A percentile compares a stretch with the other conserved stretches of the same genome.
Evolutionary conservation across 2,797 vertebrate genomes (phyloP).

Genomic region (Harpagifer antarcticus): DNA sequence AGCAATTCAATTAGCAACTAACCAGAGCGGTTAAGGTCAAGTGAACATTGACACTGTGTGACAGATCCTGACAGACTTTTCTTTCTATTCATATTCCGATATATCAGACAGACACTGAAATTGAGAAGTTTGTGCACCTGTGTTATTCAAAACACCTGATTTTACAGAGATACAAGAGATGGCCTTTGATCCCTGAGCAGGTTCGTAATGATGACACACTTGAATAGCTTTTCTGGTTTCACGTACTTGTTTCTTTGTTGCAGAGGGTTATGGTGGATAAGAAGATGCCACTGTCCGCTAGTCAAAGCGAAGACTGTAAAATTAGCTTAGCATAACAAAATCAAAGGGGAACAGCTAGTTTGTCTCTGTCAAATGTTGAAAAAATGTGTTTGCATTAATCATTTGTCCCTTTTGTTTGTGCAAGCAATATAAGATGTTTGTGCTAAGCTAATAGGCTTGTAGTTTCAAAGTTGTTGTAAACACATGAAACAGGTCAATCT

Average conservation of each 20-base stretch:
- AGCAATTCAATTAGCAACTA: constrained; percentile 44
- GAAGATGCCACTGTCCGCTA: neutral
- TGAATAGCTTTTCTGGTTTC: neutral
- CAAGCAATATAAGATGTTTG: too few relatives aligned
- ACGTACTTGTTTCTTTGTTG: too few relatives aligned
- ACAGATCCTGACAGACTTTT: constrained; percentile 3
- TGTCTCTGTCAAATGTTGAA: neutral
- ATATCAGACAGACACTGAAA: neutral
- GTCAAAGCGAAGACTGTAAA: neutral
- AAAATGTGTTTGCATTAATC: too few relatives aligned
- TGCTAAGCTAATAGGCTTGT: too few relatives aligned
- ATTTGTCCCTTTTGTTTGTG: too few relatives aligned
- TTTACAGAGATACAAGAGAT: neutral
- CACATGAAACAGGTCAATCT: too few relatives aligned
- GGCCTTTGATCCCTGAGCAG: neutral
- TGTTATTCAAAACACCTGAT: constrained; percentile 12
- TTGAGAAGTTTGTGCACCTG: neutral
- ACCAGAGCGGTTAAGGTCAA: constrained; percentile 20
- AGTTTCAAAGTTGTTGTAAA: too few relatives aligned
- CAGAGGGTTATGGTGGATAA: neutral
- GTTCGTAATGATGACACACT: neutral
- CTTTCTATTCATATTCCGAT: neutral
- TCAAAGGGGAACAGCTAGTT: neutral
- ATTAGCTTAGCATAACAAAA: neutral
- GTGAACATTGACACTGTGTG: neutral